phyloP scores from a whole-genome alignment of 2,888 invertebrate species.

The Acronicta alni region DNA sequence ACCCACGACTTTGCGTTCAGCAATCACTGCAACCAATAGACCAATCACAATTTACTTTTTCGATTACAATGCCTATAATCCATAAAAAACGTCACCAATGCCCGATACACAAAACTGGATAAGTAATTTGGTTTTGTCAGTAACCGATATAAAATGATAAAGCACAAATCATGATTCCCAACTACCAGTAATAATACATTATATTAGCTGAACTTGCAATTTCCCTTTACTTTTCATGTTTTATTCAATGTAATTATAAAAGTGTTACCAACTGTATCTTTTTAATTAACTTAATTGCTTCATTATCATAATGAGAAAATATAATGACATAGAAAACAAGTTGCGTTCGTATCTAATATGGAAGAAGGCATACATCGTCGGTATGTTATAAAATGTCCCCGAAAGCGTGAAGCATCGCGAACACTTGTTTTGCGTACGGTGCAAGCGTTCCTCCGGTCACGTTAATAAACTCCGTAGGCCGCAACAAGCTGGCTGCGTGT shows the following conservation, averaged over 20 bases:
- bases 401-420: slow-evolving; percentile 60
- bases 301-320: not conserved
- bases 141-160: not conserved
- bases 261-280: not conserved
- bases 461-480: slow-evolving; percentile 87
- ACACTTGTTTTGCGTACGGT: slow-evolving; percentile 73
- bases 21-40: too few relatives aligned
- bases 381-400: slow-evolving; percentile 35
- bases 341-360: slow-evolving; percentile 9
- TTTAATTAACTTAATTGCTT: not conserved
- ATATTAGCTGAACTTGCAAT: not conserved
- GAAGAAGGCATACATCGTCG: slow-evolving; percentile 3
- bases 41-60: too few relatives aligned
- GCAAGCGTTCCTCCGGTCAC: slow-evolving; percentile 71
- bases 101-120: too few relatives aligned
- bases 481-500: slow-evolving; percentile 84
- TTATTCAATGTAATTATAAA: slow-evolving; percentile 1
- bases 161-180: not conserved
- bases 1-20: too few relatives aligned
- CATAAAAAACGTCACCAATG: too few relatives aligned
- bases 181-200: not conserved
- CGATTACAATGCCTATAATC: too few relatives aligned
- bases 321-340: too few relatives aligned
- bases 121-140: too few relatives aligned
- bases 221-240: not conserved